These are phyloP conservation scores for Philotrypesis tridentata DNA, from an alignment of 1,140 invertebrate species.

Conservation along the genomic window DNA sequence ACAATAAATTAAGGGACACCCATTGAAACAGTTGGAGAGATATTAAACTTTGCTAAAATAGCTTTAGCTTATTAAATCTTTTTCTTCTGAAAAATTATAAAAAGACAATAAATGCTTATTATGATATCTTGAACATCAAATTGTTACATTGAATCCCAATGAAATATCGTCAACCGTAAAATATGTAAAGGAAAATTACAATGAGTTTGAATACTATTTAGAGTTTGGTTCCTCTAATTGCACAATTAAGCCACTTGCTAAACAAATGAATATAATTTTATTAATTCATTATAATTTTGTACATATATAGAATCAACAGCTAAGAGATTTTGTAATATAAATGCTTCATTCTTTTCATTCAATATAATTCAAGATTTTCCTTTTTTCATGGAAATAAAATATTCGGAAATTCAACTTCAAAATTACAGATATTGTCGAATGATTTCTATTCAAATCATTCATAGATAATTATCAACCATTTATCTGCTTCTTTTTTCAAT, in stretches of 20 bases:
- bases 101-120: neutral
- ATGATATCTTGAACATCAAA: no score
- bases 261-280: neutral
- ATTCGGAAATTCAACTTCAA: neutral
- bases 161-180: neutral
- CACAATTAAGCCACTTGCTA: neutral
- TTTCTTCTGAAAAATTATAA: neutral
- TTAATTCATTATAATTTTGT: neutral
- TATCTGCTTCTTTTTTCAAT: neutral
- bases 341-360: no score
- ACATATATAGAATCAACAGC: neutral
- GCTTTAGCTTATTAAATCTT: neutral
- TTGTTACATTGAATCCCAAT: neutral
- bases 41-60: neutral
- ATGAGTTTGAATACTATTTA: neutral
- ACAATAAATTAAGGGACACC: conserved; percentile 22
- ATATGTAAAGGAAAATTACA: neutral
- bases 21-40: neutral
- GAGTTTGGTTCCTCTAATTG: neutral
- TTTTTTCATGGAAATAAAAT: no score
- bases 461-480: neutral
- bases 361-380: no score
- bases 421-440: no score
- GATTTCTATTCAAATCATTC: neutral
- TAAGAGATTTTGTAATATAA: neutral